Evolutionary conservation across 2,113 vertebrate species (phyloP), one percentile per base, ranked within the genome.

Genomic region (Panurus biarmicus): DNA sequence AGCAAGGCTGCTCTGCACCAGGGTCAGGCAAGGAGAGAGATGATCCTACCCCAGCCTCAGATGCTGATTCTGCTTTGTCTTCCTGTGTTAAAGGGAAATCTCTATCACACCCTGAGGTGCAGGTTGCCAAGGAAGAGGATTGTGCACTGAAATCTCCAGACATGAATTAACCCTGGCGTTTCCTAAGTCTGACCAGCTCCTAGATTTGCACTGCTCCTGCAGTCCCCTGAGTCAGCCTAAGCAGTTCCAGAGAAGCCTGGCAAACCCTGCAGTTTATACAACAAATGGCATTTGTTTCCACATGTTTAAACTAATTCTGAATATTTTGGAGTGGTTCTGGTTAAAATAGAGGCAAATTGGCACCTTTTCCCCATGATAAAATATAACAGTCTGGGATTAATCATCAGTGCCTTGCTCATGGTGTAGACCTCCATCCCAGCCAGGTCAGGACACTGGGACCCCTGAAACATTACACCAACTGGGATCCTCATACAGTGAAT

Each of bases 1-100:
- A 51, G 23, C 28, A 18, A 81, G 25, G 69, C 19, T 79, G 35
- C 51, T 29, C 15, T 5, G n/a, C 14, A 6, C 22, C 24, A 5
- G 4, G 7, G 24, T 7, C 58, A 61, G 35, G 17, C 19, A 61
- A 35, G 78, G 26, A 10, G 5, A 58, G 44, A 47, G 12, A 15
- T 0, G 4, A 40, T 3, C 21, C 42, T 51, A 69, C 0, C 33
- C 35, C 62, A 42, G 3, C 21, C 26, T 19, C 12, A 4, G 10
- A 2, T 36, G 51, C 33, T 81, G 66, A 44, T 31, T 5, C 12
- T 64, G 56, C 24, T 77, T 67, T 69, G 9, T 28, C 26, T 40
- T 69, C 31, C 29, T 71, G 25, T 9, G 15, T 10, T 26, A 8
- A 1, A 56, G 35, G 26, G 22, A 47, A 51, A 35, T 36, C 33